Evolutionary conservation across 2,113 vertebrate species (phyloP), one percentile per base, ranked within the genome.

Genomic region (Urocitellus parryii): DNA sequence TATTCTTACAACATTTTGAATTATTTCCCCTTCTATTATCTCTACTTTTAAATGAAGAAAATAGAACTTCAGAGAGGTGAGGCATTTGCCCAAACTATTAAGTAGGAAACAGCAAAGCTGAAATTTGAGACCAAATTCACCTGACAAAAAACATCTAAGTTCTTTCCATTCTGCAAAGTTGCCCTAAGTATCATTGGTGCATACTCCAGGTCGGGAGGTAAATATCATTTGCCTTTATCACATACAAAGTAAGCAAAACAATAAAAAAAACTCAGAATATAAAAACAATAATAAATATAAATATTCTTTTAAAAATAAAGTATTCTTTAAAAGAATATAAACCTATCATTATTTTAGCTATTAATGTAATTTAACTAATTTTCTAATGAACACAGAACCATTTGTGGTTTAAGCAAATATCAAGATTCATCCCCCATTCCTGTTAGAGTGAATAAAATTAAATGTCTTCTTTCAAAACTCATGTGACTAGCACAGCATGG

Each of bases 391-490:
- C 34, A 83, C 8, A 39, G 42, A 84, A 83, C 3, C 42, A 18
- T 72, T 74, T 70, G 11, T 34, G 89, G 42, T 83, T 91, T 68
- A 90, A 96, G 45, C 9, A 95, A 88, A 48, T 22, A 81, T 4
- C 4, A 42, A 87, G 61, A 24, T 25, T 56, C 8, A 65, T 22
- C n/a, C 25, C n/a, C 12, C 2, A 65, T 81, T 56, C 37, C 77
- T 74, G 24, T 74, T 42, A 65, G 17, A 73, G 6, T 10, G 14
- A 96, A 97, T 61, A 96, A 79, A 63, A 97, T 51, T 42, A 63
- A 67, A 79, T 51, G 4, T 11, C 17, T 91, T 92, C 89, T 67
- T 93, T 63, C 61, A 95, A 22, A 97, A 92, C 85, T 45, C 91
- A 53, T 25, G 53, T 22, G 29, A 65, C 12, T 94, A 95, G 18